These are phyloP conservation scores for Cisticola juncidis DNA, from an alignment of 2,113 vertebrate species.

Conservation along the genomic window DNA sequence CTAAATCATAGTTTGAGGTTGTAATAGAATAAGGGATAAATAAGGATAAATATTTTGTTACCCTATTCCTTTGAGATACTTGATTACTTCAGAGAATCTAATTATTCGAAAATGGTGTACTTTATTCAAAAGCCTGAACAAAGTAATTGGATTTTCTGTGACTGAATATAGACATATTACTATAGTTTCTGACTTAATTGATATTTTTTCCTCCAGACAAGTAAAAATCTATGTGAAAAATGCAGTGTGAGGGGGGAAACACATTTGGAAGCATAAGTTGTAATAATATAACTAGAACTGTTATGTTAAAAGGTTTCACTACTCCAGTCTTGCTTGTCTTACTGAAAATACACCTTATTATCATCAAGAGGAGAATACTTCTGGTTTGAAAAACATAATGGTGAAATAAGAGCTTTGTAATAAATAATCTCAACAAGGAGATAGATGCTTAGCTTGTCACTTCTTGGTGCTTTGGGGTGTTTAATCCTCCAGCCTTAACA, in stretches of 20 bases:
- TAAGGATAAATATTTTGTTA: background rate
- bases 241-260: background rate
- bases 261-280: background rate
- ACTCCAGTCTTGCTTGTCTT: background rate
- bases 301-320: background rate
- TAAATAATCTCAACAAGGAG: background rate
- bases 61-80: background rate
- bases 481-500: slow-evolving; percentile 6
- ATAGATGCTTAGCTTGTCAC: background rate
- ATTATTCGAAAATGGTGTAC: background rate
- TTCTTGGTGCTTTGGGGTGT: background rate
- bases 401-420: background rate
- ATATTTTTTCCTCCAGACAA: background rate
- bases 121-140: background rate
- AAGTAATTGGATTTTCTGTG: background rate
- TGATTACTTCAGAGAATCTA: background rate
- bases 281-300: background rate
- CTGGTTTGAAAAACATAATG: background rate
- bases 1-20: background rate
- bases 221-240: background rate
- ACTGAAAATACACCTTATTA: background rate
- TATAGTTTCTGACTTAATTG: background rate
- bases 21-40: background rate
- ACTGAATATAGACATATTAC: background rate
- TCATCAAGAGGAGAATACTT: background rate